phyloP scores from a whole-genome alignment of 2,888 invertebrate species.

The Buathra laborator region DNA sequence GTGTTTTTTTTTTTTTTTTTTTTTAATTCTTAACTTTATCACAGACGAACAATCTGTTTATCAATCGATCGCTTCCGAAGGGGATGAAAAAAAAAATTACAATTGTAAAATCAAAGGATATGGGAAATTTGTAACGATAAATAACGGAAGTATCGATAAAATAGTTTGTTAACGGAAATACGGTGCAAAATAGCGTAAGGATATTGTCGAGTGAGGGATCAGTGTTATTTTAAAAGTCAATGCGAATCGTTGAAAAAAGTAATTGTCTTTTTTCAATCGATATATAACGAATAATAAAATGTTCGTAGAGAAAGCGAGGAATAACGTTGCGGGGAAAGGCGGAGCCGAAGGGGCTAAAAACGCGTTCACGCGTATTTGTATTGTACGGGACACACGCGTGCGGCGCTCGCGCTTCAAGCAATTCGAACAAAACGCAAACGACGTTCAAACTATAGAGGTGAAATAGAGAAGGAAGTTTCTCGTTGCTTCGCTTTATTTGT shows the following conservation, averaged over 20 bases:
- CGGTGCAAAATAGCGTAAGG: slow-evolving; percentile 13
- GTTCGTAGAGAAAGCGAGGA: slow-evolving; percentile 2
- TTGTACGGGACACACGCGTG: slow-evolving; percentile 30
- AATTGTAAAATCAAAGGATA: slow-evolving; percentile 27
- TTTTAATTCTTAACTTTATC: background rate
- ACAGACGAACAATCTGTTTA: background rate
- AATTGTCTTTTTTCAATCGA: background rate
- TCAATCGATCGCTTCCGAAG: slow-evolving; percentile 4
- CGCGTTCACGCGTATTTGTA: slow-evolving; percentile 49
- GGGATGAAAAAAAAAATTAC: slow-evolving; percentile 8
- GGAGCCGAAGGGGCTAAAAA: slow-evolving; percentile 4
- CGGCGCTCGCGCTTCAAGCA: slow-evolving; percentile 50
- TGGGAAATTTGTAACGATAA: slow-evolving; percentile 40
- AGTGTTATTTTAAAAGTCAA: slow-evolving; percentile 1
- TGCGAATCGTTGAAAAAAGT: background rate
- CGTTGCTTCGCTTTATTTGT: background rate
- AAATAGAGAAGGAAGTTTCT: slow-evolving; percentile 40
- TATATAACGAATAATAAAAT: slow-evolving; percentile 37
- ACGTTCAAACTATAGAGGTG: slow-evolving; percentile 47
- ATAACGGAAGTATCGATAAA: slow-evolving; percentile 15
- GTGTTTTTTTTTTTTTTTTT: slow-evolving; percentile 3
- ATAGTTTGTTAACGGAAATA: slow-evolving; percentile 22
- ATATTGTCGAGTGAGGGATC: slow-evolving; percentile 31
- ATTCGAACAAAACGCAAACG: slow-evolving; percentile 41
- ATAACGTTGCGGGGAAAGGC: slow-evolving; percentile 4